phyloP scores from a whole-genome alignment of 2,888 invertebrate genomes.

The Melikaiella ostensackeni region DNA sequence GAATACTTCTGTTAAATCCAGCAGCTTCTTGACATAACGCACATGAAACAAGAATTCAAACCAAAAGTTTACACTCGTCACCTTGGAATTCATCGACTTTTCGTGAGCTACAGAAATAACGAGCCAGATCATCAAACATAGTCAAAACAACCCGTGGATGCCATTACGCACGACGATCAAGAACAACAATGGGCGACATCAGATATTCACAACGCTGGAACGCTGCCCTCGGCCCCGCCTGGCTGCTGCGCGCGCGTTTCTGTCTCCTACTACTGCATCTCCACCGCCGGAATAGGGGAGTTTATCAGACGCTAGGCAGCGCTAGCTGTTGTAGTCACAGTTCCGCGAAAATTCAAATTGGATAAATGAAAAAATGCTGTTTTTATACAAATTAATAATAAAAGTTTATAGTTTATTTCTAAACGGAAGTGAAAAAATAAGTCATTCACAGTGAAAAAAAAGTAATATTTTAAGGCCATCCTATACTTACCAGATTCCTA shows the following conservation, averaged over 20 bases:
- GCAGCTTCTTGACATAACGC: background rate
- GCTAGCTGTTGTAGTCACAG: no score
- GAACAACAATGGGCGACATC: slow-evolving; percentile 2
- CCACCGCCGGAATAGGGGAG: no score
- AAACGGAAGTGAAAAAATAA: no score
- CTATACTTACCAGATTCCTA: no score
- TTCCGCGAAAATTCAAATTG: no score
- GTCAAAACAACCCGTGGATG: background rate
- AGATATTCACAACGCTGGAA: background rate
- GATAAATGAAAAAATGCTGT: no score
- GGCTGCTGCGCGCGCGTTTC: background rate
- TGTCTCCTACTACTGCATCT: no score
- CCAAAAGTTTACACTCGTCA: background rate
- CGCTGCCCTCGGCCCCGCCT: background rate
- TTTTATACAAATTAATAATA: no score
- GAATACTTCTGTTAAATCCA: background rate
- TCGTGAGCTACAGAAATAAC: background rate
- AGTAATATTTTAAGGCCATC: no score
- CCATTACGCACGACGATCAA: background rate
- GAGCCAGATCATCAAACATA: background rate
- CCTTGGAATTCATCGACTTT: background rate
- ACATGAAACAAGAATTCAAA: background rate
- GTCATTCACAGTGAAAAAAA: no score
- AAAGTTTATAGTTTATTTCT: no score
- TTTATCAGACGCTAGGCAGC: no score